Evolutionary conservation across 2,797 vertebrate species (phyloP), one percentile per base, ranked within the genome.

Genomic region (Gymnothorax reevesii): DNA sequence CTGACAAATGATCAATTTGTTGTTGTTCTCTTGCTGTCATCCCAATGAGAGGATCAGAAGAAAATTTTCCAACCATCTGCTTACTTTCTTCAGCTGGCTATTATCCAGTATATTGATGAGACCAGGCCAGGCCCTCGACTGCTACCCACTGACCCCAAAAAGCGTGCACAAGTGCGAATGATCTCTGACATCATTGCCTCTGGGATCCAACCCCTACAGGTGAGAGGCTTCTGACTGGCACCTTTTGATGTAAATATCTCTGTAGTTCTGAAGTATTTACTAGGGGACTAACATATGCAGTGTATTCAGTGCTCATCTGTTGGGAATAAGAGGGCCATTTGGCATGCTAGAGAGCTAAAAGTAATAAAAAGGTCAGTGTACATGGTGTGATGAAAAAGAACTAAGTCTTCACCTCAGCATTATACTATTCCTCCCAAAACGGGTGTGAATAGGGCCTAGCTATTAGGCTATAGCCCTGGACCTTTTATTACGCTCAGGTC

Each of bases 201-300:
- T 0, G 98, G 99, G 83, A 99, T 99, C 91, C 99, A 99, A 88
- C 99, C 99, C 20, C 90, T 99, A 60, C 99, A 99, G 97, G 99
- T 99, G 92, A 71, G 86, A 69, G 77, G 79, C 55, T n/a, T 42
- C 73, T 20, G 17, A 77, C 15, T 20, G 59, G n/a, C 52, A 80
- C 52, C 33, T 6, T 7, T n/a, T 2, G 15, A 49, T 49, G 7
- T 22, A 27, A 84, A 22, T 1, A 10, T 42, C 27, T 9, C 59
- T 55, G 49, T 7, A 59, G 52, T 80, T 20, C 15, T 22, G 57
- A 59, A 22, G 27, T 15, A 13, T 13, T 3, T 60, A 13, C 17
- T 2, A 60, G 62, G 22, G 22, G 64, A 66, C 64, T n/a, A 66
- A 42, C 33, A 42, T 42, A 42, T 42, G 33, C 33, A 42, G 33